Evolutionary conservation across 2,888 invertebrate species (phyloP).

Genomic region (Hydropsyche betteni): DNA sequence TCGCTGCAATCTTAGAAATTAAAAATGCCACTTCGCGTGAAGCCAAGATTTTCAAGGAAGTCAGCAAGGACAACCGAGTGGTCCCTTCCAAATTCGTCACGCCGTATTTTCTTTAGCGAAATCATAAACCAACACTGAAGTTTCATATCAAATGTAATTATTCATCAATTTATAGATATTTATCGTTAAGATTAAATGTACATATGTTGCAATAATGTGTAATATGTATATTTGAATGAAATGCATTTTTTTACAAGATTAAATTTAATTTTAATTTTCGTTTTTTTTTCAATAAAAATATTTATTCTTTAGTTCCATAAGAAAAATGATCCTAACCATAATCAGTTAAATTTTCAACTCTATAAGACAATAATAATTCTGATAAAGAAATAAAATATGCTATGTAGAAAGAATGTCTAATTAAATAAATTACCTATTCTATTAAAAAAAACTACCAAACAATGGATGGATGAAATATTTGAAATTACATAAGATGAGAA

Average conservation of each 20-base stretch:
- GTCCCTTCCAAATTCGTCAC: conserved; percentile 93
- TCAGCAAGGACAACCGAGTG: conserved; percentile 92
- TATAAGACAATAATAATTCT: no score
- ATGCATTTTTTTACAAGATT: conserved; percentile 22
- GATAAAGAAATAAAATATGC: no score
- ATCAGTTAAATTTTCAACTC: no score
- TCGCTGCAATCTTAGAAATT: conserved; percentile 95
- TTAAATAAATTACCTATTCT: no score
- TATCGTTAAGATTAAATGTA: not conserved
- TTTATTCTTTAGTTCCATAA: no score
- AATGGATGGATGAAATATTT: no score
- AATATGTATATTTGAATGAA: conserved; percentile 26
- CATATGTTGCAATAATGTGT: conserved; percentile 24
- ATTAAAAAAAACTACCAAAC: no score
- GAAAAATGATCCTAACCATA: no score
- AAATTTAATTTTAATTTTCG: not conserved
- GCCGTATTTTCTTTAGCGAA: conserved; percentile 91
- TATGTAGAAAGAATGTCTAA: no score
- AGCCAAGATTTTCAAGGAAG: conserved; percentile 92
- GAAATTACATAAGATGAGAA: no score
- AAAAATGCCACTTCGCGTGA: conserved; percentile 78
- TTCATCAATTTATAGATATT: conserved; percentile 9
- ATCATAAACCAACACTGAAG: not conserved
- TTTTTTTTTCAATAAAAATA: not conserved
- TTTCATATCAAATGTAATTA: conserved; percentile 27